Evolutionary conservation across 92 coral and sea anemone genomes (phyloP).

Genomic region (Siderastrea siderea): DNA sequence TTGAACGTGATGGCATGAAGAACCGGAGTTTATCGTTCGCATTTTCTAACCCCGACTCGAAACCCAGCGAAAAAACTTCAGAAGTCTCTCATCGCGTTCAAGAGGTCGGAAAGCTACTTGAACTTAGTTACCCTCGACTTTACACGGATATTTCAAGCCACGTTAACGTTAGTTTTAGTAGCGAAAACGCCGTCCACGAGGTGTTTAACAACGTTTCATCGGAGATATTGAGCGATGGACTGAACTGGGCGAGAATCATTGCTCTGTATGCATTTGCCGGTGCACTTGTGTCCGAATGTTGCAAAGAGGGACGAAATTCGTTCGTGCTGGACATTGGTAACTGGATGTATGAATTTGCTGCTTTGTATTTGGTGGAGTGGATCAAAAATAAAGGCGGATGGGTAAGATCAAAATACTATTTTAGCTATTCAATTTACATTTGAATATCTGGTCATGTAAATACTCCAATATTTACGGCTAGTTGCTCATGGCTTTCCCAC

Average conservation of each 20-base stretch:
- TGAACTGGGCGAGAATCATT: slow-evolving; percentile 91
- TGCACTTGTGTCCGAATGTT: slow-evolving; percentile 83
- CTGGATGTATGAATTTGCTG: slow-evolving; percentile 94
- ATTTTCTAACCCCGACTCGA: slow-evolving; percentile 18
- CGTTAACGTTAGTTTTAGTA: slow-evolving; percentile 75
- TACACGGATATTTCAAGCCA: slow-evolving; percentile 86
- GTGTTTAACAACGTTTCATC: slow-evolving; percentile 81
- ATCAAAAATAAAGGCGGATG: slow-evolving; percentile 87
- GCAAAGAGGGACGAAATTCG: slow-evolving; percentile 79
- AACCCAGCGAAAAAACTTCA: slow-evolving; percentile 47
- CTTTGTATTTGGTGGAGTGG: slow-evolving; percentile 86
- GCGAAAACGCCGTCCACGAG: slow-evolving; percentile 85
- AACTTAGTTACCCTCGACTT: slow-evolving; percentile 83
- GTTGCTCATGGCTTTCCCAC: neutral
- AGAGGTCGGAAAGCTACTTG: slow-evolving; percentile 85
- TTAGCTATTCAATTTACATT: neutral
- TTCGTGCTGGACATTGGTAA: slow-evolving; percentile 77
- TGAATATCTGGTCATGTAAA: neutral
- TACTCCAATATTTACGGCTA: too few species aligned
- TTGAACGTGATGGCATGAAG: slow-evolving; percentile 85
- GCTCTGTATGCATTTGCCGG: slow-evolving; percentile 88
- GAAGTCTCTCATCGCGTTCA: slow-evolving; percentile 82
- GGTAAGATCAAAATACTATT: slow-evolving; percentile 58
- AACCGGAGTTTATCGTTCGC: slow-evolving; percentile 41
- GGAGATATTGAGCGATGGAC: slow-evolving; percentile 86